phyloP scores from a whole-genome alignment of 1,140 invertebrate species.

The Gerris buenoi region DNA sequence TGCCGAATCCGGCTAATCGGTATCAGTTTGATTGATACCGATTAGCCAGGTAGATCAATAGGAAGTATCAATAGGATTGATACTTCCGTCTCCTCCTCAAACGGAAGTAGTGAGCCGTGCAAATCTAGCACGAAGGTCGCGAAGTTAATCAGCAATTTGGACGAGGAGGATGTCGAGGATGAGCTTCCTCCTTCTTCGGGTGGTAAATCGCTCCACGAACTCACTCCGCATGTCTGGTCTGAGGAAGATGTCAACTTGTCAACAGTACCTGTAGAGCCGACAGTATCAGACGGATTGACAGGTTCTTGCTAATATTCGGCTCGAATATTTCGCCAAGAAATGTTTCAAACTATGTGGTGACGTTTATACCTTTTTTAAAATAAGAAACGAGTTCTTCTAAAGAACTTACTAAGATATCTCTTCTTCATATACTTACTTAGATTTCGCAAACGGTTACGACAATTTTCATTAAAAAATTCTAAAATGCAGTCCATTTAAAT shows the following conservation, averaged over 20 bases:
- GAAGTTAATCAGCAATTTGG: background rate
- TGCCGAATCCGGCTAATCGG: background rate
- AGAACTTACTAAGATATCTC: no score
- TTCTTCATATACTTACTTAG: no score
- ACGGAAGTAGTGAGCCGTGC: background rate
- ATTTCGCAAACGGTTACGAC: no score
- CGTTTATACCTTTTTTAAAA: background rate
- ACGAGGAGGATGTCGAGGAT: background rate
- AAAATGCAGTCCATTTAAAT: no score
- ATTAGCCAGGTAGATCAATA: no score
- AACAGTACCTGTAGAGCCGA: background rate
- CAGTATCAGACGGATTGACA: background rate
- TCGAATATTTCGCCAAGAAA: background rate
- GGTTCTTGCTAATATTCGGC: background rate
- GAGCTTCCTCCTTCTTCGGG: background rate
- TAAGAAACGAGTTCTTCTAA: background rate
- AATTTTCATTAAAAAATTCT: no score
- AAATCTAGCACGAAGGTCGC: background rate
- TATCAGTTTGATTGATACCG: background rate
- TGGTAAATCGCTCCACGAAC: background rate
- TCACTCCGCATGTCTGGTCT: background rate
- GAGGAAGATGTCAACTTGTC: background rate
- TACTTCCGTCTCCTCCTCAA: background rate
- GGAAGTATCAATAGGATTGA: no score
- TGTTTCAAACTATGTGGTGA: background rate